A percentile compares a stretch with the other conserved stretches of the same genome.
Evolutionary conservation across 2,888 invertebrate species (phyloP).

Genomic region (Aromia moschata): DNA sequence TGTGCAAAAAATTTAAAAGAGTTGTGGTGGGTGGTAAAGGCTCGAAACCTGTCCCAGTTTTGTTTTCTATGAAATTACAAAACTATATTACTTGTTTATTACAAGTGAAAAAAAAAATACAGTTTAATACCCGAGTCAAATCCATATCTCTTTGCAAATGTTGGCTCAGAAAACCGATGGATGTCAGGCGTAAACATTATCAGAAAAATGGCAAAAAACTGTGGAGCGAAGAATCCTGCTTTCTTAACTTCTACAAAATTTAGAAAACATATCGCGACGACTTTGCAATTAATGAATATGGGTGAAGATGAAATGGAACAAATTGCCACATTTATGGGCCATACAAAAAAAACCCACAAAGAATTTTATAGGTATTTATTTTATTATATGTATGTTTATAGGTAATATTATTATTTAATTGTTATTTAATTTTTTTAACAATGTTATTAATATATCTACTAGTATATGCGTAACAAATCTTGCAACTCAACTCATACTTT

Average conservation of each 20-base stretch:
- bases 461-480: no score
- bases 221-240: conserved; percentile 36
- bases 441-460: no score
- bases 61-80: conserved; percentile 35
- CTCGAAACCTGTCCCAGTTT: conserved; percentile 34
- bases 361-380: conserved; percentile 26
- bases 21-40: conserved; percentile 40
- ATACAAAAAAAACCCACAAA: conserved; percentile 26
- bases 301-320: conserved; percentile 29
- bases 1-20: conserved; percentile 34
- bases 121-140: conserved; percentile 36
- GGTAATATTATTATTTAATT: no score
- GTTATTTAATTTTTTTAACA: no score
- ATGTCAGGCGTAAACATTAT: conserved; percentile 34
- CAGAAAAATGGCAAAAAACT: conserved; percentile 28
- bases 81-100: conserved; percentile 30
- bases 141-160: conserved; percentile 40
- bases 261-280: conserved; percentile 32
- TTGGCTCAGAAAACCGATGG: conserved; percentile 37
- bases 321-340: conserved; percentile 33
- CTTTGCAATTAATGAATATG: conserved; percentile 23
- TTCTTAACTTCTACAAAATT: conserved; percentile 30
- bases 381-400: no score
- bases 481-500: no score
- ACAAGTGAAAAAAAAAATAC: conserved; percentile 18